phyloP scores from a whole-genome alignment of 2,797 vertebrate genomes.

The Propithecus deckenii region DNA sequence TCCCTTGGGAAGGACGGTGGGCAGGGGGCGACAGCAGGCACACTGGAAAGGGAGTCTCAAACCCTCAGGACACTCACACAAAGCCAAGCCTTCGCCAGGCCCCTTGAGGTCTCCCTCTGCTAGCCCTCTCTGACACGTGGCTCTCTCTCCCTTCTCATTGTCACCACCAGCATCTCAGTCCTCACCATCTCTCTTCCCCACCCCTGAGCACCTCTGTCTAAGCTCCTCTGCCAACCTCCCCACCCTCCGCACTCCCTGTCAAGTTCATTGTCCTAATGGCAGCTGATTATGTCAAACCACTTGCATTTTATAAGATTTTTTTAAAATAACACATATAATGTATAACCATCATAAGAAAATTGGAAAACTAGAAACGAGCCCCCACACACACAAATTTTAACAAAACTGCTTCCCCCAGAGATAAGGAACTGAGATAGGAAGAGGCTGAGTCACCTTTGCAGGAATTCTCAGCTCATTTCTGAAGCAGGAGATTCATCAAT shows the following conservation, averaged over 20 bases:
- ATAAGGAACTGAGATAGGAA: not conserved
- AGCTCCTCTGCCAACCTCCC: not conserved
- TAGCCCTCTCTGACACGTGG: not conserved
- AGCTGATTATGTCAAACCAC: not conserved
- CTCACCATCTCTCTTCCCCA: not conserved
- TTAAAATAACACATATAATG: not conserved
- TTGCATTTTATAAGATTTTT: not conserved
- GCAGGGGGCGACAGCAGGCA: not conserved
- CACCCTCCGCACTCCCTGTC: not conserved
- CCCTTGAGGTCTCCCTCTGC: not conserved
- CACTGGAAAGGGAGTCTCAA: not conserved
- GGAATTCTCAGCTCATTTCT: not conserved
- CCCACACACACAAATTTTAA: not conserved
- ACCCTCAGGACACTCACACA: not conserved
- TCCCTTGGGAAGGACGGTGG: not conserved
- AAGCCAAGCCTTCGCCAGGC: not conserved
- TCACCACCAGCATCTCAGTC: not conserved
- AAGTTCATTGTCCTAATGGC: not conserved
- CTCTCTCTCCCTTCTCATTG: not conserved
- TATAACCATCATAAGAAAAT: not conserved
- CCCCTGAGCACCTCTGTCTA: not conserved
- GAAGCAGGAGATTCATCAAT: not conserved
- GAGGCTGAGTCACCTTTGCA: not conserved
- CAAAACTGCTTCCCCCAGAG: not conserved
- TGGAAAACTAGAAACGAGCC: not conserved